Conservation (phyloP, 2,888 invertebrate species). For the Neoaliturus tenellus region DNA sequence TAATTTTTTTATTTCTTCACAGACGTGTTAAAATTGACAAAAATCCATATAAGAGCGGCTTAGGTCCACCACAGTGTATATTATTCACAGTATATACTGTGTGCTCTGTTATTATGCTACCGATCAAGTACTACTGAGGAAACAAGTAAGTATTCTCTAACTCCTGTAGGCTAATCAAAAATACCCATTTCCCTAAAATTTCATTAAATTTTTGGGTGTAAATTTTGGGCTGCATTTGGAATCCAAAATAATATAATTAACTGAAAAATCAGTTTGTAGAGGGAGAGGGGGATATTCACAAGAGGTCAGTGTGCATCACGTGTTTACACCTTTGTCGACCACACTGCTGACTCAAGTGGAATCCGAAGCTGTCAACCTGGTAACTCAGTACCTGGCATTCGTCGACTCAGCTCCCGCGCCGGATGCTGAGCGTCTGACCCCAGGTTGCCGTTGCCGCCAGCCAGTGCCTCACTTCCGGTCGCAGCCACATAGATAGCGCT, state of each 20-base stretch:
- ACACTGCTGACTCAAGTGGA: background rate
- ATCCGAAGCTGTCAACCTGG: background rate
- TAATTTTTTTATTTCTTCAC: too few relatives aligned
- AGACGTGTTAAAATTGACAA: too few relatives aligned
- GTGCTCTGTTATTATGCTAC: too few relatives aligned
- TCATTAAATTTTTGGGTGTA: background rate
- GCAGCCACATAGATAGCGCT: too few relatives aligned
- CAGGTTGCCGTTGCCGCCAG: constrained; percentile 1
- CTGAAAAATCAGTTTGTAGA: background rate
- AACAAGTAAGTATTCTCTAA: too few relatives aligned
- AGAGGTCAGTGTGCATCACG: background rate
- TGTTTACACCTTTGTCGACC: background rate
- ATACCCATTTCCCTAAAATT: background rate
- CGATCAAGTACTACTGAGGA: too few relatives aligned
- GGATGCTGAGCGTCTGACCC: constrained; percentile 18
- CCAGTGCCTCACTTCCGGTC: background rate
- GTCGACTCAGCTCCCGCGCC: background rate
- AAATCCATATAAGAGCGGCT: too few relatives aligned
- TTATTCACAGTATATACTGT: too few relatives aligned
- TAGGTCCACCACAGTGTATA: too few relatives aligned
- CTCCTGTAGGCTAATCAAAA: too few relatives aligned
- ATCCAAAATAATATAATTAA: background rate
- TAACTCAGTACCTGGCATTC: background rate
- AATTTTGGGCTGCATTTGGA: background rate
- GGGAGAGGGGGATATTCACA: too few relatives aligned